Percentiles rank a stretch among this genome's conserved stretches.
Evolutionary conservation across 2,797 vertebrate species (phyloP).

Genomic region (Phataginus tetradactyla): DNA sequence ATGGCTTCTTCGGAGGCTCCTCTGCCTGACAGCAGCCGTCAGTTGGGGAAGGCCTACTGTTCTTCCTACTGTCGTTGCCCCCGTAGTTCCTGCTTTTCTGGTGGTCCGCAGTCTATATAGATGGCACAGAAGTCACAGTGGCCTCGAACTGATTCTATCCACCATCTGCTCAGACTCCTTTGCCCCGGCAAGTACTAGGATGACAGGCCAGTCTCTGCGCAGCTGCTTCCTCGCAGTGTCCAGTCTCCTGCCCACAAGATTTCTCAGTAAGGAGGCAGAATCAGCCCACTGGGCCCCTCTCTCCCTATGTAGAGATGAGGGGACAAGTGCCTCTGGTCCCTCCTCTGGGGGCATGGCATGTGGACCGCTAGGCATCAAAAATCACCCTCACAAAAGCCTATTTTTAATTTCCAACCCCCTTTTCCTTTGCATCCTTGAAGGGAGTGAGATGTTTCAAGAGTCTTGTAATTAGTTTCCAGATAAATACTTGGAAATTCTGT

Average conservation of each 20-base stretch:
- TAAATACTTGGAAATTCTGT: background rate
- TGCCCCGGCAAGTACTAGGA: background rate
- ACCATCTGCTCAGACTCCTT: background rate
- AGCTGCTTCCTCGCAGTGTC: background rate
- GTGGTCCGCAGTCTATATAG: background rate
- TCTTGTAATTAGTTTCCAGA: background rate
- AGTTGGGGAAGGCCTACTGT: background rate
- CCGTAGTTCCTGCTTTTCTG: background rate
- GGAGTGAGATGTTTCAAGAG: background rate
- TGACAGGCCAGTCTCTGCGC: background rate
- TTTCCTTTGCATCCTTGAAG: conserved; percentile 12
- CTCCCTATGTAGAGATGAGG: background rate
- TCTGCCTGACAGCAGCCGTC: background rate
- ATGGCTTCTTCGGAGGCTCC: background rate
- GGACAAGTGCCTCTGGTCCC: background rate
- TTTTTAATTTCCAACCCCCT: background rate
- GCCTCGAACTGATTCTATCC: background rate
- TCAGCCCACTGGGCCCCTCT: background rate
- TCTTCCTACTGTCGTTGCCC: background rate
- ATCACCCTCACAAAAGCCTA: background rate
- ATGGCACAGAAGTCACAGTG: background rate
- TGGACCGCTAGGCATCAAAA: background rate
- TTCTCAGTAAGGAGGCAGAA: conserved; percentile 5
- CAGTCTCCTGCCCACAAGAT: background rate
- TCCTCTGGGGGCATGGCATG: background rate